Evolutionary conservation across 2,888 invertebrate species (phyloP).

Genomic region (Itoplectis maculator): DNA sequence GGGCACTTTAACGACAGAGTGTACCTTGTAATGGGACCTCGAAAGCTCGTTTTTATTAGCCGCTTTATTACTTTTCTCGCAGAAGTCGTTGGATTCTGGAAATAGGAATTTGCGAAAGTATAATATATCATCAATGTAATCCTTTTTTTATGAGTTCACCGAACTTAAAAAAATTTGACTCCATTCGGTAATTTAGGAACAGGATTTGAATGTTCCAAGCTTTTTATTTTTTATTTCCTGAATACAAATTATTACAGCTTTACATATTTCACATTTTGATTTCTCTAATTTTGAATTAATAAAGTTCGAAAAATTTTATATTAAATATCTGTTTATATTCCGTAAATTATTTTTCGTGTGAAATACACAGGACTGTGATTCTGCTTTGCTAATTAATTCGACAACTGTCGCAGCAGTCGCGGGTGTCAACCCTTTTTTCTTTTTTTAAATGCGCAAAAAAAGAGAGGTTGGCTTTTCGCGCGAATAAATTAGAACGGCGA

Average conservation of each 20-base stretch:
- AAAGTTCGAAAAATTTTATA: too few species aligned
- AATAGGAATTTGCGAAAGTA: not conserved
- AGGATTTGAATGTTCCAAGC: too few species aligned
- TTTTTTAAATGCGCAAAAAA: not conserved
- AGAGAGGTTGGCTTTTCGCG: constrained; percentile 11
- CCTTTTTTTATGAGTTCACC: too few species aligned
- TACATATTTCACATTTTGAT: too few species aligned
- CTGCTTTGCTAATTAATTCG: not conserved
- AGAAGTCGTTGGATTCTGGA: not conserved
- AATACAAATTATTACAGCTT: too few species aligned
- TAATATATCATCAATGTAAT: not conserved
- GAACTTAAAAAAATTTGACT: too few species aligned
- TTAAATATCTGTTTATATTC: too few species aligned
- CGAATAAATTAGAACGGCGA: constrained; percentile 17
- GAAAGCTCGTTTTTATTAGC: not conserved
- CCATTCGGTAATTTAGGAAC: too few species aligned
- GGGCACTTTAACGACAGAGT: not conserved
- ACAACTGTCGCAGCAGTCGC: not conserved
- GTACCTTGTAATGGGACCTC: not conserved
- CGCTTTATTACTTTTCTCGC: not conserved
- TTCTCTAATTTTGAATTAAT: too few species aligned
- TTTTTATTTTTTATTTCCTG: too few species aligned
- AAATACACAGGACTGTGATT: not conserved
- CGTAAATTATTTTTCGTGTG: too few species aligned
- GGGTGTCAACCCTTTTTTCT: not conserved